phyloP scores from a whole-genome alignment of 1,140 invertebrate genomes.

The Sycophila sp. region DNA sequence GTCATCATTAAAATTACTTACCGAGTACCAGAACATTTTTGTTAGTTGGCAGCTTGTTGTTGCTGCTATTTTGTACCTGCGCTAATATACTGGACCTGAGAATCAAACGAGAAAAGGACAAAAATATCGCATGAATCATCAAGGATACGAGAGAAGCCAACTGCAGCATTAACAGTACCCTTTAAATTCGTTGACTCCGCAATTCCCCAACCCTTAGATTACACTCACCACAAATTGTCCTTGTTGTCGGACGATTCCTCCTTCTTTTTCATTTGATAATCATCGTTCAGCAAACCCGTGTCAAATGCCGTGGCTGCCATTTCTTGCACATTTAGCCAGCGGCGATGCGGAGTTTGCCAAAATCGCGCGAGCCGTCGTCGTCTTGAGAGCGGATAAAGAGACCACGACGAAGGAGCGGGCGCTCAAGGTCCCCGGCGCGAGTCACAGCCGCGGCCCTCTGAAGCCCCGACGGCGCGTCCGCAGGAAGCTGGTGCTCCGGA shows the following conservation, averaged over 20 bases:
- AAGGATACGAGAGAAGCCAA: constrained; percentile 21
- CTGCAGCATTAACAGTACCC: too few species aligned
- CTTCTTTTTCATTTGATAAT: constrained; percentile 73
- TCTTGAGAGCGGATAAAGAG: too few species aligned
- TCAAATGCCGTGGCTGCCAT: constrained; percentile 56
- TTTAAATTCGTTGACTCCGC: too few species aligned
- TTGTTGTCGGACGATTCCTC: constrained; percentile 71
- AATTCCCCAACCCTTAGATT: too few species aligned
- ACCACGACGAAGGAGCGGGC: too few species aligned
- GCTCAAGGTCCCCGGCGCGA: too few species aligned
- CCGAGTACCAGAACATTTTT: constrained; percentile 92
- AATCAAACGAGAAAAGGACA: too few species aligned
- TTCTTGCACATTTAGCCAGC: constrained; percentile 28
- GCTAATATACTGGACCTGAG: constrained; percentile 91
- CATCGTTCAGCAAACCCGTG: constrained; percentile 67
- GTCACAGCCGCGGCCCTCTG: too few species aligned
- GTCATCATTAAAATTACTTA: too few species aligned
- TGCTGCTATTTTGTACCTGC: constrained; percentile 93
- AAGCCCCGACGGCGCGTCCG: too few species aligned
- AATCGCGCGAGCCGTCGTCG: too few species aligned
- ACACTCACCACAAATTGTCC: constrained; percentile 74
- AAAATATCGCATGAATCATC: constrained; percentile 13
- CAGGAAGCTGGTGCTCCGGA: too few species aligned
- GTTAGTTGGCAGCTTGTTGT: constrained; percentile 91
- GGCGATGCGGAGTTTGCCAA: background rate